phyloP scores from a whole-genome alignment of 2,797 vertebrate species.

The Eulemur mongoz region DNA sequence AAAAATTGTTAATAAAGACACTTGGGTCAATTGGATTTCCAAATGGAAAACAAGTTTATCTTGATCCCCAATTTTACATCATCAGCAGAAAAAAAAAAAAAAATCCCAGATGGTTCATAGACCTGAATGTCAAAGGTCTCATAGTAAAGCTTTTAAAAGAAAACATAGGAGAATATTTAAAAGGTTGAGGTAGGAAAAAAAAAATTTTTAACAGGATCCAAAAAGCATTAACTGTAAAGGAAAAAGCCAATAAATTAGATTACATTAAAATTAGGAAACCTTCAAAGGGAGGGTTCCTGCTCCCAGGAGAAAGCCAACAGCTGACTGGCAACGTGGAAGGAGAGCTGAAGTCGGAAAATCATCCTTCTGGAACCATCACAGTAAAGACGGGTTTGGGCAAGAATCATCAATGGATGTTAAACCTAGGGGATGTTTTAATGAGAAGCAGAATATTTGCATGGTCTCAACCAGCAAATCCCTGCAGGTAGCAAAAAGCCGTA shows the following conservation, averaged over 20 bases:
- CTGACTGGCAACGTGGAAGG: background rate
- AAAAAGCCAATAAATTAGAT: constrained; percentile 6
- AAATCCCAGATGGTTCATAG: background rate
- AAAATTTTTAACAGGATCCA: background rate
- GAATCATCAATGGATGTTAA: background rate
- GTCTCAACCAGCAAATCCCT: background rate
- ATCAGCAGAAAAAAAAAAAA: background rate
- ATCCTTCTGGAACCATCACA: background rate
- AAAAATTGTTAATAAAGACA: background rate
- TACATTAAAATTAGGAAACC: background rate
- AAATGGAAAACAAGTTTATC: background rate
- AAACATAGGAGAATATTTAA: background rate
- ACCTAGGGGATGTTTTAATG: background rate
- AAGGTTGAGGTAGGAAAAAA: background rate
- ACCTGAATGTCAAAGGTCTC: background rate
- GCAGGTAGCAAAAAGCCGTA: background rate
- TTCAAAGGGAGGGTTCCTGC: background rate
- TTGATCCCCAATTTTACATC: background rate
- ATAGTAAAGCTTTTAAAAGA: constrained; percentile 18
- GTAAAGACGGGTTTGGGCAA: background rate
- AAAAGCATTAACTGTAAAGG: constrained; percentile 12
- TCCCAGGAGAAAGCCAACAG: background rate
- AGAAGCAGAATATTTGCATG: constrained; percentile 11
- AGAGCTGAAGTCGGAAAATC: background rate
- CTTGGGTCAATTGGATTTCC: background rate